These are phyloP conservation scores for Zonotrichia albicollis DNA, from an alignment of 2,797 vertebrate species.

Conservation along the genomic window DNA sequence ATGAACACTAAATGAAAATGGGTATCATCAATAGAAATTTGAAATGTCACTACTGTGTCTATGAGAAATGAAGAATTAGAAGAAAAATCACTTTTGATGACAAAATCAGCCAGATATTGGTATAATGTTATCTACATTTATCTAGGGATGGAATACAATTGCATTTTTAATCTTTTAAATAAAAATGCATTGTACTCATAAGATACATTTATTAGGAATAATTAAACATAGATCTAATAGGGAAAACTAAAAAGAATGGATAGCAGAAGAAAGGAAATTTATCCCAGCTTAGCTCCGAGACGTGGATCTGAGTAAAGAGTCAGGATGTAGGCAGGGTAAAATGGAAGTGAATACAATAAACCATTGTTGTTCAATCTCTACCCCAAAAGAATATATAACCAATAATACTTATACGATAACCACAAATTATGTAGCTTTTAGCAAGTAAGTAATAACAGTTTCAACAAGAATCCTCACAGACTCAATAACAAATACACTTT, in stretches of 20 bases:
- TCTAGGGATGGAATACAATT: not conserved
- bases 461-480: not conserved
- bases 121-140: not conserved
- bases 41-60: not conserved
- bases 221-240: not conserved
- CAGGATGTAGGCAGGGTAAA: not conserved
- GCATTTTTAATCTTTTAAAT: not conserved
- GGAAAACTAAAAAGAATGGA: not conserved
- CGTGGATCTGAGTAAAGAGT: not conserved
- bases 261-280: not conserved
- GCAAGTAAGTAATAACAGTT: not conserved
- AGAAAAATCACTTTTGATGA: not conserved
- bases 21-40: not conserved
- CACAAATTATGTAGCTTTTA: not conserved
- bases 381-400: not conserved
- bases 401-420: not conserved
- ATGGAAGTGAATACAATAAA: not conserved
- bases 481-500: not conserved
- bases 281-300: not conserved
- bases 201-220: not conserved
- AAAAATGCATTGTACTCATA: not conserved
- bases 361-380: not conserved
- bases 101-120: not conserved
- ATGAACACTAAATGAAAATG: not conserved
- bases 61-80: not conserved